Percentiles rank a stretch among this genome's conserved stretches.
These are phyloP conservation scores for Trichogramma pretiosum DNA, from an alignment of 1,140 invertebrate genomes.

Conservation along the genomic window DNA sequence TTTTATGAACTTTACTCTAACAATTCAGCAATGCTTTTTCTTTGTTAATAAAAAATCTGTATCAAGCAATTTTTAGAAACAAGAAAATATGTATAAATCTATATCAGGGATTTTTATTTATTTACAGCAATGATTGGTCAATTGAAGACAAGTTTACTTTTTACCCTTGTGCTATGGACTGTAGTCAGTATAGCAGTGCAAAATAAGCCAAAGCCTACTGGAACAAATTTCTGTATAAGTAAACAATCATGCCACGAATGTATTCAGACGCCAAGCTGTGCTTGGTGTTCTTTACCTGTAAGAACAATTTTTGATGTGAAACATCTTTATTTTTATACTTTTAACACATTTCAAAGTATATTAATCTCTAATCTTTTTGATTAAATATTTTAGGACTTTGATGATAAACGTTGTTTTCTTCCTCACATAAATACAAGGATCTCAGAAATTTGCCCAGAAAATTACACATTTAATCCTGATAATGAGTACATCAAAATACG, in stretches of 20 bases:
- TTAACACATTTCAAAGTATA: no score
- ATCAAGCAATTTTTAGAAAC: no score
- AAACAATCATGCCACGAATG: slow-evolving; percentile 84
- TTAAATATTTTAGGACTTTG: slow-evolving; percentile 34
- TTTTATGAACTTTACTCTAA: no score
- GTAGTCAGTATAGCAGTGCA: slow-evolving; percentile 23
- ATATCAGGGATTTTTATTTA: no score
- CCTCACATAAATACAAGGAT: slow-evolving; percentile 51
- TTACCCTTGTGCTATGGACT: slow-evolving; percentile 24
- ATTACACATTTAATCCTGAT: slow-evolving; percentile 66
- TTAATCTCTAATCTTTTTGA: background rate
- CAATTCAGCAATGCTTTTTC: no score
- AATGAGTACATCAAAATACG: slow-evolving; percentile 51
- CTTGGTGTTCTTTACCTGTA: slow-evolving; percentile 83
- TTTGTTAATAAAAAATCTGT: no score
- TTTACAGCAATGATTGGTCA: slow-evolving; percentile 28
- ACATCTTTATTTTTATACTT: no score
- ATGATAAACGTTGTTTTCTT: slow-evolving; percentile 64
- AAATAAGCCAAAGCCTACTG: slow-evolving; percentile 39
- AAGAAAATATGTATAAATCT: no score
- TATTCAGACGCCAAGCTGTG: slow-evolving; percentile 81
- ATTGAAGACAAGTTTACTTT: slow-evolving; percentile 20
- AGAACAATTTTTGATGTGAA: no score
- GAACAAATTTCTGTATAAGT: slow-evolving; percentile 70
- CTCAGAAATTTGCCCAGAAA: slow-evolving; percentile 52